Evolutionary conservation across 2,113 vertebrate genomes (phyloP).

Genomic region (Ornithorhynchus anatinus): DNA sequence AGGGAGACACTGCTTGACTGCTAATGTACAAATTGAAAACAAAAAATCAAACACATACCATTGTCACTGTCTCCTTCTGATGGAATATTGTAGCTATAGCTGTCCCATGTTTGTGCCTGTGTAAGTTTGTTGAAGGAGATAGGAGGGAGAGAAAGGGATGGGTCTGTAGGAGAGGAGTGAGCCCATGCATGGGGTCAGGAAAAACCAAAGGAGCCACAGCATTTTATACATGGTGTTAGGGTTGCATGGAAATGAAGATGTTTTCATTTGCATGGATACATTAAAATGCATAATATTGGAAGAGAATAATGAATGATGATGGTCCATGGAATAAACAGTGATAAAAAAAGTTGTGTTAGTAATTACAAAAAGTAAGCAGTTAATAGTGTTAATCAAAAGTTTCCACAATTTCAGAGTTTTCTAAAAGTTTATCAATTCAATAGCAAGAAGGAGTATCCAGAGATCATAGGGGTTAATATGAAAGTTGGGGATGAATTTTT

Average conservation of each 20-base stretch:
- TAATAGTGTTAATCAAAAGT: conserved; percentile 58
- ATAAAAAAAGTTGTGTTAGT: conserved; percentile 80
- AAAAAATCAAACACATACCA: conserved; percentile 82
- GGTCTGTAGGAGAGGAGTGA: conserved; percentile 77
- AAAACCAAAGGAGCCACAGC: conserved; percentile 59
- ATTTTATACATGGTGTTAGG: conserved; percentile 67
- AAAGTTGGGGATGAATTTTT: background rate
- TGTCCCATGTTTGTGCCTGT: conserved; percentile 88
- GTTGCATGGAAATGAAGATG: conserved; percentile 63
- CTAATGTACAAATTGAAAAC: conserved; percentile 51
- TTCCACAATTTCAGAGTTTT: conserved; percentile 26
- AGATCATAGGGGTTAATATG: conserved; percentile 19
- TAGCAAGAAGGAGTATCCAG: conserved; percentile 47
- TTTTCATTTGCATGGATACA: conserved; percentile 65
- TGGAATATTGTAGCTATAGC: conserved; percentile 82
- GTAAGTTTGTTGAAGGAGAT: conserved; percentile 88
- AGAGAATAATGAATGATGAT: conserved; percentile 66
- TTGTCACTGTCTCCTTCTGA: conserved; percentile 82
- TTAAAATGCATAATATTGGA: conserved; percentile 61
- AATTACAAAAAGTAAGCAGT: conserved; percentile 73
- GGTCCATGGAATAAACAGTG: conserved; percentile 72
- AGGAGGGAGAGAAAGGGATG: conserved; percentile 86
- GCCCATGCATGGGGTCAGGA: conserved; percentile 65
- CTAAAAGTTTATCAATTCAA: background rate
- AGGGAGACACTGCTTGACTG: conserved; percentile 7